A percentile compares a stretch with the other conserved stretches of the same genome.
Conservation (phyloP, 2,888 invertebrate genomes). For the Euproctis similis region DNA sequence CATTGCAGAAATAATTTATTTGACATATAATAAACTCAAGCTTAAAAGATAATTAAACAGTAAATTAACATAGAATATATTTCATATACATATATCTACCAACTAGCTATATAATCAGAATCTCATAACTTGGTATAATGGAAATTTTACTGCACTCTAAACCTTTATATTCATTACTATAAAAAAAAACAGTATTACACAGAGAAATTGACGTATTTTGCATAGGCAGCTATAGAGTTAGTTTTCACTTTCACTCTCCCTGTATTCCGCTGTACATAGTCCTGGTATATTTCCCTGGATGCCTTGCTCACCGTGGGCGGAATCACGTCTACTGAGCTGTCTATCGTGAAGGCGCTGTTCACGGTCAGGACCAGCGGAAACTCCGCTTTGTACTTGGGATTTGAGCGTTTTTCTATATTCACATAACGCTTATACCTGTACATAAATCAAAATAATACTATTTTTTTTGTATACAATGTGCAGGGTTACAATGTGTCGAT, state of each 20-base stretch:
- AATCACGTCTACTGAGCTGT: slow-evolving; percentile 78
- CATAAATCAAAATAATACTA: too few species aligned
- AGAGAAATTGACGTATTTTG: slow-evolving; percentile 51
- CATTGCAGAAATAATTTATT: too few species aligned
- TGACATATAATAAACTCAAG: too few species aligned
- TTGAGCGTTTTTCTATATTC: slow-evolving; percentile 79
- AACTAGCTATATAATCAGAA: too few species aligned
- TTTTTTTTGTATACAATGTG: too few species aligned
- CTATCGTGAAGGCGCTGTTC: slow-evolving; percentile 78
- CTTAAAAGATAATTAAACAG: too few species aligned
- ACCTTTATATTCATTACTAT: too few species aligned
- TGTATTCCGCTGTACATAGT: slow-evolving; percentile 77
- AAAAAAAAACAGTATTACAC: slow-evolving; percentile 15
- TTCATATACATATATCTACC: too few species aligned
- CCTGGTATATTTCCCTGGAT: slow-evolving; percentile 80
- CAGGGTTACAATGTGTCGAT: too few species aligned
- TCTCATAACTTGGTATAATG: too few species aligned
- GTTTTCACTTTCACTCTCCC: slow-evolving; percentile 63
- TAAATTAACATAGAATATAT: too few species aligned
- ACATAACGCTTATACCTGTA: slow-evolving; percentile 77
- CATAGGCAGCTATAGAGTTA: slow-evolving; percentile 39
- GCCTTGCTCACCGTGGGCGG: slow-evolving; percentile 79
- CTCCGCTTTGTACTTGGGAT: slow-evolving; percentile 61
- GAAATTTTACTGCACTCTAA: too few species aligned
- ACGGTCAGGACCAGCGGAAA: slow-evolving; percentile 76